These are phyloP conservation scores for Anguilla obscura DNA, from an alignment of 2,797 vertebrate species.

Conservation along the genomic window DNA sequence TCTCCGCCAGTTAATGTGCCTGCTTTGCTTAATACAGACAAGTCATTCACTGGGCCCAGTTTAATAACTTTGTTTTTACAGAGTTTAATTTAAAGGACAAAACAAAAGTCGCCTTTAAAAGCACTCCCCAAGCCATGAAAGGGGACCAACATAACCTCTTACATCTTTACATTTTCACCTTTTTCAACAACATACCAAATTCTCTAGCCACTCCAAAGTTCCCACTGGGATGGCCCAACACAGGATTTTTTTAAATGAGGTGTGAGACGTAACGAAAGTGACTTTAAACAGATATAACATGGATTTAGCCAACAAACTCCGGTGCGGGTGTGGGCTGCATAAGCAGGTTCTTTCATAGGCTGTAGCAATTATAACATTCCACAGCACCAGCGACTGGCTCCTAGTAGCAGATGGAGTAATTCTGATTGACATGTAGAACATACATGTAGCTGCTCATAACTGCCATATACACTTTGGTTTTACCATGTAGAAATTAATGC, in stretches of 20 bases:
- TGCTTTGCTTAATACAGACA: slow-evolving; percentile 52
- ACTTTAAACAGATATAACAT: slow-evolving; percentile 30
- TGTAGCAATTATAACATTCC: slow-evolving; percentile 29
- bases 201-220: slow-evolving; percentile 25
- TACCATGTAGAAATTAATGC: no score
- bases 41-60: slow-evolving; percentile 51
- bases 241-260: slow-evolving; percentile 38
- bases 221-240: not conserved
- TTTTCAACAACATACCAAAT: slow-evolving; percentile 32
- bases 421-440: not conserved
- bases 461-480: no score
- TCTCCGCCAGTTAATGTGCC: slow-evolving; percentile 51
- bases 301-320: slow-evolving; percentile 9
- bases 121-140: slow-evolving; percentile 46
- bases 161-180: slow-evolving; percentile 45
- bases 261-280: slow-evolving; percentile 28
- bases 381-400: not conserved
- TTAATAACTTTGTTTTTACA: slow-evolving; percentile 58
- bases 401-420: not conserved
- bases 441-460: no score
- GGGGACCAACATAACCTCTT: slow-evolving; percentile 45
- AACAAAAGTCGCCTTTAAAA: slow-evolving; percentile 49
- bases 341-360: slow-evolving; percentile 26
- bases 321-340: no score
- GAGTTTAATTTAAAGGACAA: slow-evolving; percentile 50